A percentile compares a stretch with the other conserved stretches of the same genome.
Evolutionary conservation across 2,113 vertebrate genomes (phyloP).

Genomic region (Rhynchomys soricoides): DNA sequence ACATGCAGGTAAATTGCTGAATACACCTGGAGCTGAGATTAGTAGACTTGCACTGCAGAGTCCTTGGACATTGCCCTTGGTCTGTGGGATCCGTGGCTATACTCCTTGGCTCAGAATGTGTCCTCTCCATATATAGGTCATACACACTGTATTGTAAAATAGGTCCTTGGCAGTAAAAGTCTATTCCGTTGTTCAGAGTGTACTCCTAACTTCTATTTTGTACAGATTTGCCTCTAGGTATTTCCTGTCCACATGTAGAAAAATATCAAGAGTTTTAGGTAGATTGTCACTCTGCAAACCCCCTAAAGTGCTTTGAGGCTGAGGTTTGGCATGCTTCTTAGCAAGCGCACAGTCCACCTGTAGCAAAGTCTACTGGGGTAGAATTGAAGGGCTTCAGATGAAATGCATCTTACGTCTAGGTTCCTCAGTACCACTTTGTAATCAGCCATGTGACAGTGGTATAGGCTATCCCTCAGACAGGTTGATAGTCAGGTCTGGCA

Average conservation of each 20-base stretch:
- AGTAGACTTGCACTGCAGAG: rapidly evolving
- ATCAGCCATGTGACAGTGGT: neutral
- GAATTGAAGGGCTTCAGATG: neutral
- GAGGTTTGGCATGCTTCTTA: neutral
- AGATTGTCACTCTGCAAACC: neutral
- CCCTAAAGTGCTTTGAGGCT: neutral
- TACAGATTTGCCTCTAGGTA: neutral
- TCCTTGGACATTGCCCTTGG: neutral
- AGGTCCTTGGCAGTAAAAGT: neutral
- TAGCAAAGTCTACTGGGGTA: neutral
- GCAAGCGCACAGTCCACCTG: neutral
- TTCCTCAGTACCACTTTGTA: neutral
- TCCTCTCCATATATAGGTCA: neutral
- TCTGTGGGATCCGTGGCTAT: neutral
- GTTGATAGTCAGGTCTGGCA: neutral
- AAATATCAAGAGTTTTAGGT: neutral
- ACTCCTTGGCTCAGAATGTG: neutral
- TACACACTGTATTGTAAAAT: neutral
- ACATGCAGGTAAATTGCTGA: neutral
- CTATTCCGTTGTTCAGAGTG: neutral
- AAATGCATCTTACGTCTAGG: neutral
- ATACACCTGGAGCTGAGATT: too few relatives aligned
- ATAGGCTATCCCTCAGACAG: neutral
- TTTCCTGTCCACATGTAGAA: neutral
- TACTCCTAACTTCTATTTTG: neutral